Evolutionary conservation across 2,888 invertebrate genomes (phyloP).

Genomic region (Tuberolachnus salignus): DNA sequence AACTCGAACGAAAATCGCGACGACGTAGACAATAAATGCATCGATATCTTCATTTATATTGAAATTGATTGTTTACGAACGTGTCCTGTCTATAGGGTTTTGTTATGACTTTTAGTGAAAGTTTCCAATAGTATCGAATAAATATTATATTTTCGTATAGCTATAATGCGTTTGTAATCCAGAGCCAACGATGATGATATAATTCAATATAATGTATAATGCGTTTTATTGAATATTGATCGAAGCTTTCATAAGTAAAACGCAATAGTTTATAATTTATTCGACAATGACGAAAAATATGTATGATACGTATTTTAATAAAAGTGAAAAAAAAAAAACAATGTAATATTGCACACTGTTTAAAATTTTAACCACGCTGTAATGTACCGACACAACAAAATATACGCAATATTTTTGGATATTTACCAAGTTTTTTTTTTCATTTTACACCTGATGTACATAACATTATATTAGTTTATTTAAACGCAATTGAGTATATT

Average conservation of each 20-base stretch:
- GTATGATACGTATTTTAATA: not conserved
- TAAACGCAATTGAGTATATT: conserved; percentile 1
- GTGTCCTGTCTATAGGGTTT: conserved; percentile 13
- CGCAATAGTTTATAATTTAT: conserved; percentile 19
- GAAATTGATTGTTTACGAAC: not conserved
- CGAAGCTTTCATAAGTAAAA: conserved; percentile 1
- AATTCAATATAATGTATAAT: not conserved
- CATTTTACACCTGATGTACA: conserved; percentile 9
- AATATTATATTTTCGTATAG: not conserved
- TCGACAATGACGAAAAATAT: not conserved
- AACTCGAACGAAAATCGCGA: not conserved
- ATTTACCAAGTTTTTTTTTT: conserved; percentile 42
- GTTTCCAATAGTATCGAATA: conserved; percentile 27
- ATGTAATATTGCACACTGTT: not conserved
- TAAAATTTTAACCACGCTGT: conserved; percentile 19
- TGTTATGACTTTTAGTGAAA: no score
- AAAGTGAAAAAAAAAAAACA: conserved; percentile 22
- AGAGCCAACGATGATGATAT: conserved; percentile 1
- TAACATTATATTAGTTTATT: conserved; percentile 20
- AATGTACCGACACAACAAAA: not conserved
- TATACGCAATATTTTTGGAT: conserved; percentile 31
- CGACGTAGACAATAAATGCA: not conserved
- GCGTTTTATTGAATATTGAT: not conserved
- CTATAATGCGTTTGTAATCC: not conserved
- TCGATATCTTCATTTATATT: not conserved